Percentiles rank a stretch among this genome's conserved stretches.
Conservation (phyloP, 2,888 invertebrate species). For the Oasisia sp. region DNA sequence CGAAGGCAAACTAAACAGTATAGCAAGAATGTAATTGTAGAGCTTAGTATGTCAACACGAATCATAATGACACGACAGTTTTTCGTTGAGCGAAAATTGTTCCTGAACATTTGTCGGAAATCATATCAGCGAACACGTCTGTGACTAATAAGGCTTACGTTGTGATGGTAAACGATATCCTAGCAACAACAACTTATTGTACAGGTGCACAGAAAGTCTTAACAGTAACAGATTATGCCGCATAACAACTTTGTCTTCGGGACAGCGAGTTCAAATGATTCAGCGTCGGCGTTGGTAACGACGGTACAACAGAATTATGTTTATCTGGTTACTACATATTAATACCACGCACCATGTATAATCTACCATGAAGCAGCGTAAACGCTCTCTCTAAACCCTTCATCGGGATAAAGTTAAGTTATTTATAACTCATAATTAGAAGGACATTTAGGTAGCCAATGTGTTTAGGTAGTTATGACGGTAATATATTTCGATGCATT, state of each 20-base stretch:
- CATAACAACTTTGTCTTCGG: background rate
- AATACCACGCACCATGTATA: background rate
- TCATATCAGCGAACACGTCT: background rate
- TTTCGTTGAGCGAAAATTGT: background rate
- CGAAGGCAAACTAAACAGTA: background rate
- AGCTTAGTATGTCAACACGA: background rate
- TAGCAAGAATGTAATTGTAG: background rate
- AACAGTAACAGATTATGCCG: background rate
- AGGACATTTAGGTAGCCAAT: background rate
- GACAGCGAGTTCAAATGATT: background rate
- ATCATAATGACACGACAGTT: background rate
- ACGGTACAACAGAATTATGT: background rate
- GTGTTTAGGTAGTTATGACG: no score
- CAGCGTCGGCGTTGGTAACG: background rate
- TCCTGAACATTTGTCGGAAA: background rate
- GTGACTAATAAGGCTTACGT: background rate
- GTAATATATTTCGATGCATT: no score
- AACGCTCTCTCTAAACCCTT: background rate
- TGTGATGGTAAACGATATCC: background rate
- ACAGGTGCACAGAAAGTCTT: background rate
- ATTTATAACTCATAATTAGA: background rate
- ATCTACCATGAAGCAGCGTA: background rate
- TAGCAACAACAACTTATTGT: background rate
- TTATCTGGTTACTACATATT: background rate
- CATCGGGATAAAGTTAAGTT: background rate